Base-by-base conservation (phyloP, 92 coral and sea anemone species). In the Paramuricea clavata region DNA sequence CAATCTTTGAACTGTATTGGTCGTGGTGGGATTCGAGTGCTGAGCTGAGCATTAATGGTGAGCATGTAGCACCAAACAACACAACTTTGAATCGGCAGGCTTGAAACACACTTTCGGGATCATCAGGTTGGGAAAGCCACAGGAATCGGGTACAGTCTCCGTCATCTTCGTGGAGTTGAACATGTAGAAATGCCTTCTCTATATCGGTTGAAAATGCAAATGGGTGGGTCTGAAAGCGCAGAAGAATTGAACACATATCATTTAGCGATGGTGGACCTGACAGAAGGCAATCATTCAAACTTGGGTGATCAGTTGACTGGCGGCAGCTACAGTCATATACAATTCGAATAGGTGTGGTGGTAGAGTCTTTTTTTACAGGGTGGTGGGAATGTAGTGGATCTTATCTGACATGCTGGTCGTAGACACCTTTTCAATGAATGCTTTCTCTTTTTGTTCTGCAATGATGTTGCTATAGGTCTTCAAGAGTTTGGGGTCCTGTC, bases 361-460 rank as follows among this genome's bases (percentile, higher is more conserved):
- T 23, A 1, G 90, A 81, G 12, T 87, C 88, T 21, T 86, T 85
- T 69, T 81, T 86, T 22, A 90, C 90, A 19, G 85, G 65, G 22
- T 90, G 93, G 35, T 86, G 80, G 21, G 90, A 6, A 90, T 65
- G 42, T 90, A 81, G 75, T 86, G 93, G 22, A 80, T n/a, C 93
- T 2, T 21, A 71, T 35, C 86, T 87, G n/a, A n/a, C n/a, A 6
- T 54, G 3, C 33, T 69, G 62, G 19, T 59, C 23, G 5, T 50
- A 33, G 57, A 49, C 35, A 90, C 93, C 44, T 68, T 60, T 50
- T 90, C 88, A 39, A 86, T 90, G 34, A 90, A 90, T 13, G 91
- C 93, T 3, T 59, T 23, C 28, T 32, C n/a, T 54, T 86, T 85
- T 6, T 90, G 90, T 23, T 86, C 93, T 21, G 43, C 33, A n/a